Evolutionary conservation across 2,888 invertebrate species (phyloP).

Genomic region (Ceriagrion tenellum): DNA sequence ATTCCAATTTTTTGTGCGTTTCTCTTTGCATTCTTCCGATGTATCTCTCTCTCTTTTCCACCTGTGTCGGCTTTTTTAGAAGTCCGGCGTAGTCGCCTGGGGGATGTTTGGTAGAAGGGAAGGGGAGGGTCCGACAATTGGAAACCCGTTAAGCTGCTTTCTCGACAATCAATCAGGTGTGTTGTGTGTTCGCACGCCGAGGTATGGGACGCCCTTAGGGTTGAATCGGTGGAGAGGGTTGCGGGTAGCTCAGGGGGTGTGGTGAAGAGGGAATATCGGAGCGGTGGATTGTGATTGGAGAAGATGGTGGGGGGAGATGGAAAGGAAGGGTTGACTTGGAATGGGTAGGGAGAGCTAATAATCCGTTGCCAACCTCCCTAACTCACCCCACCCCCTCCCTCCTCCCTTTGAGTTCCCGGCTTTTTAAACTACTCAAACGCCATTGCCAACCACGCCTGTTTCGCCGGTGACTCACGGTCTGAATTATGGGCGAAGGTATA

Average conservation of each 20-base stretch:
- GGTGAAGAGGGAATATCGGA: not conserved
- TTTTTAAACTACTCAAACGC: not conserved
- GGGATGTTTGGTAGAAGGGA: not conserved
- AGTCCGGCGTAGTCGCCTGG: slow-evolving; percentile 36
- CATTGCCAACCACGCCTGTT: not conserved
- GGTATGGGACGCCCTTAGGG: slow-evolving; percentile 35
- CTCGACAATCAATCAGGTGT: slow-evolving; percentile 65
- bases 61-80: slow-evolving; percentile 62
- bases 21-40: slow-evolving; percentile 36
- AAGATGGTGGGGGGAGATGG: not conserved
- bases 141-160: slow-evolving; percentile 68
- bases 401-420: not conserved
- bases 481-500: slow-evolving; percentile 42
- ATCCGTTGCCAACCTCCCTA: slow-evolving; percentile 40
- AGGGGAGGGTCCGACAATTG: slow-evolving; percentile 30
- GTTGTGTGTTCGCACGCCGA: slow-evolving; percentile 50
- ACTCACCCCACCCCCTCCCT: too few species aligned
- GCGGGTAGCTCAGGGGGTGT: not conserved
- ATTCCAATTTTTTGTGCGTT: slow-evolving; percentile 17
- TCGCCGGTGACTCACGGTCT: slow-evolving; percentile 51
- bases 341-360: slow-evolving; percentile 5
- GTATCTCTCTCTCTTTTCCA: not conserved
- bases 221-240: not conserved
- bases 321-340: not conserved
- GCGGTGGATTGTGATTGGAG: not conserved